Evolutionary conservation across 2,888 invertebrate species (phyloP).

Genomic region (Latheticus oryzae): DNA sequence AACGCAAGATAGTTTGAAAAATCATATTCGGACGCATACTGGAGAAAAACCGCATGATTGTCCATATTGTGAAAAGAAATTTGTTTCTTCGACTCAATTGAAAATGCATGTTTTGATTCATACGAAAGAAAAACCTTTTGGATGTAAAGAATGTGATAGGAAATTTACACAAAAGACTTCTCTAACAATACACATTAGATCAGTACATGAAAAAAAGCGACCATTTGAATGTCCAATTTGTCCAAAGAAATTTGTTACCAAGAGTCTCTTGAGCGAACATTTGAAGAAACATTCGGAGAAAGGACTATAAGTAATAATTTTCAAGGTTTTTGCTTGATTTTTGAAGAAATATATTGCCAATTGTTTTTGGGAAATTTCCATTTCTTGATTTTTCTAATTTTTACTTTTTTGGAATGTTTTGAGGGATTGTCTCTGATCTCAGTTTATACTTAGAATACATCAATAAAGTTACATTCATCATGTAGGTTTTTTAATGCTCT

Average conservation of each 20-base stretch:
- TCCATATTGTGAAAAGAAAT: slow-evolving; percentile 59
- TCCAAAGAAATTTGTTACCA: slow-evolving; percentile 65
- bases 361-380: too few relatives aligned
- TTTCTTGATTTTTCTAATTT: too few relatives aligned
- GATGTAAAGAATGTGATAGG: slow-evolving; percentile 72
- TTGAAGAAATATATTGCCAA: too few relatives aligned
- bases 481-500: too few relatives aligned
- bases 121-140: slow-evolving; percentile 73
- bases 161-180: slow-evolving; percentile 73
- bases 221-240: slow-evolving; percentile 65
- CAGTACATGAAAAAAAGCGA: slow-evolving; percentile 71
- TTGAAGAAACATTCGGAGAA: slow-evolving; percentile 68
- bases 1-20: slow-evolving; percentile 56
- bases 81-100: slow-evolving; percentile 64
- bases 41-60: slow-evolving; percentile 61
- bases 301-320: too few relatives aligned
- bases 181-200: slow-evolving; percentile 71
- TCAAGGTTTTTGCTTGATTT: too few relatives aligned
- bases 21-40: slow-evolving; percentile 60
- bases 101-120: slow-evolving; percentile 73
- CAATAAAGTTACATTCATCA: too few relatives aligned
- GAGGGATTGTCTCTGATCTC: too few relatives aligned
- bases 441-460: too few relatives aligned
- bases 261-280: slow-evolving; percentile 69
- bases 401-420: too few relatives aligned